phyloP scores from a whole-genome alignment of 2,113 vertebrate species.

The Ursus arctos region DNA sequence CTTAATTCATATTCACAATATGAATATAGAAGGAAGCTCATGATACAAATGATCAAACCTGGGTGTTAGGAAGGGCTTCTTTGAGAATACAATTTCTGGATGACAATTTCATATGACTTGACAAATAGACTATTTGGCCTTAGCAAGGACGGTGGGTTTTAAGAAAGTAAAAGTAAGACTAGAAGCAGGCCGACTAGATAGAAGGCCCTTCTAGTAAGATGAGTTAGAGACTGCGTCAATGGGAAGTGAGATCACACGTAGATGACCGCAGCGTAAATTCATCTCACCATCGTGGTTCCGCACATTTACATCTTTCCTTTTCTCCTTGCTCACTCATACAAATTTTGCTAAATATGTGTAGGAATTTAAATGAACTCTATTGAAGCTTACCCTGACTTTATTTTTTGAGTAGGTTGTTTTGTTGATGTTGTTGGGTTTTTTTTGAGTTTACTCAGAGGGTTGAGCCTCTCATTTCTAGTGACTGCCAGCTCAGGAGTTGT shows the following conservation, averaged over 20 bases:
- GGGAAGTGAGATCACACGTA: not conserved
- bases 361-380: conserved; percentile 31
- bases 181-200: not conserved
- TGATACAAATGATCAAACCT: not conserved
- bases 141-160: not conserved
- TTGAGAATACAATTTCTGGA: not conserved
- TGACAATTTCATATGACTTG: not conserved
- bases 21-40: not conserved
- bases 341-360: not conserved
- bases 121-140: not conserved
- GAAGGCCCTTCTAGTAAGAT: not conserved
- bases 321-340: not conserved
- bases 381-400: not conserved
- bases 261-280: not conserved
- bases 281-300: not conserved
- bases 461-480: not conserved
- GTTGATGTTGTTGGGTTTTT: not conserved
- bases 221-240: not conserved
- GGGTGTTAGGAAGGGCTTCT: not conserved
- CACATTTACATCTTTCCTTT: not conserved
- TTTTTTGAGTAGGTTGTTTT: not conserved
- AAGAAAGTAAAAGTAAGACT: not conserved
- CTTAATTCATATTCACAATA: not conserved
- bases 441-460: not conserved
- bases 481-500: not conserved